phyloP scores from a whole-genome alignment of 2,113 vertebrate species.

The Anarhynchus alexandrinus region DNA sequence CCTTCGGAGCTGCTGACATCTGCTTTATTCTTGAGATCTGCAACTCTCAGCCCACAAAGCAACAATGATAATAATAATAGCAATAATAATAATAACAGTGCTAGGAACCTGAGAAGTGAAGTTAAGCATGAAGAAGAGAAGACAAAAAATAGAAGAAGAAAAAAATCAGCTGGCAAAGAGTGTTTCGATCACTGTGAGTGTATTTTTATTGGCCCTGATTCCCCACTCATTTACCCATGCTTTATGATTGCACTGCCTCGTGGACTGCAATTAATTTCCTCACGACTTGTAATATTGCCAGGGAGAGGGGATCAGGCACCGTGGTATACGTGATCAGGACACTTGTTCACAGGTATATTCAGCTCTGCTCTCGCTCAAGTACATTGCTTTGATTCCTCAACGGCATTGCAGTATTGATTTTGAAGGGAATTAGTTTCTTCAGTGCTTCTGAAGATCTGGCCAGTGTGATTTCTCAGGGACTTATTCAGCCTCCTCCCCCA shows the following conservation, averaged over 20 bases:
- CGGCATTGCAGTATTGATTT: constrained; percentile 60
- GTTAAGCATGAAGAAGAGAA: constrained; percentile 29
- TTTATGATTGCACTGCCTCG: neutral
- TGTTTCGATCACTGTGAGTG: neutral
- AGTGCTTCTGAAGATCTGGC: constrained; percentile 36
- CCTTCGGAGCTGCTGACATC: constrained; percentile 73
- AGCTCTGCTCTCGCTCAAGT: neutral
- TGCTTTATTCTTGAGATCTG: constrained; percentile 72
- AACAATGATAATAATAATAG: constrained; percentile 68
- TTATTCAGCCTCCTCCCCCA: constrained; percentile 1
- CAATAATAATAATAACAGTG: constrained; percentile 56
- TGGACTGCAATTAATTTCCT: constrained; percentile 43
- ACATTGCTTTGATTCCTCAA: constrained; percentile 55
- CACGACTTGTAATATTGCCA: neutral
- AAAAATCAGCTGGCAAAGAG: neutral
- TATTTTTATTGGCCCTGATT: neutral
- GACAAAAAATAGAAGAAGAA: neutral
- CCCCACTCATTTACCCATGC: neutral
- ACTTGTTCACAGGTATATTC: constrained; percentile 1
- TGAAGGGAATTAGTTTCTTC: constrained; percentile 61
- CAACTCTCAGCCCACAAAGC: constrained; percentile 65
- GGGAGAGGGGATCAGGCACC: neutral
- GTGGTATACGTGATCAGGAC: neutral
- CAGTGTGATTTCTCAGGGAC: constrained; percentile 19
- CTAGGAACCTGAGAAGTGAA: constrained; percentile 52